phyloP scores from a whole-genome alignment of 1,140 invertebrate genomes.

The Eurosta solidaginis region DNA sequence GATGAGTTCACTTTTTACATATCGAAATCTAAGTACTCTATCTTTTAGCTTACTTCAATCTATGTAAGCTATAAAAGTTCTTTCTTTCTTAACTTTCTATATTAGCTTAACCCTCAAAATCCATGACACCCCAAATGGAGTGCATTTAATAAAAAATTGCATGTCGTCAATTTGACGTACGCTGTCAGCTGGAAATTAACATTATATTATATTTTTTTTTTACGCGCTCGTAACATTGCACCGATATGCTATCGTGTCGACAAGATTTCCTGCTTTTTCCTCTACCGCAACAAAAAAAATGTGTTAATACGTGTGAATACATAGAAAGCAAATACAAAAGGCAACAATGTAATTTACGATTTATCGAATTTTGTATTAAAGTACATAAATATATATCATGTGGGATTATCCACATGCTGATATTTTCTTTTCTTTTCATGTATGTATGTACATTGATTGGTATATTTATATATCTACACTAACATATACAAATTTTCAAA shows the following conservation, averaged over 20 bases:
- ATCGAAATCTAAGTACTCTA: no score
- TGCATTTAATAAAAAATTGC: constrained; percentile 25
- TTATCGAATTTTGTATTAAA: no score
- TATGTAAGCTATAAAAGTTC: no score
- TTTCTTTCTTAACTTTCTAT: neutral
- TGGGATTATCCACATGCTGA: neutral
- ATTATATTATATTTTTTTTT: no score
- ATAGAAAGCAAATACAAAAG: neutral
- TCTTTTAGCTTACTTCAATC: no score
- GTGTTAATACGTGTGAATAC: neutral
- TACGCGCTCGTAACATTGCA: neutral
- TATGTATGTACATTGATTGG: no score
- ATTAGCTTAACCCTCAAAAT: neutral
- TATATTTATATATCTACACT: neutral
- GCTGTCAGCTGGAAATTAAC: constrained; percentile 19
- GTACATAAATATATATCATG: neutral
- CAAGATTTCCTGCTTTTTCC: neutral
- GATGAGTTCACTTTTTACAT: no score
- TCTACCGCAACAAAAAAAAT: neutral
- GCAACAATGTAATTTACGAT: neutral
- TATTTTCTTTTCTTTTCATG: no score
- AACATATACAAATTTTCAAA: neutral
- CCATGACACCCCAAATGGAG: neutral
- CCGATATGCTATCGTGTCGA: neutral
- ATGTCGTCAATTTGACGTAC: constrained; percentile 19